Evolutionary conservation across 2,797 vertebrate genomes (phyloP).

Genomic region (Enteromius afrohamiltoni): DNA sequence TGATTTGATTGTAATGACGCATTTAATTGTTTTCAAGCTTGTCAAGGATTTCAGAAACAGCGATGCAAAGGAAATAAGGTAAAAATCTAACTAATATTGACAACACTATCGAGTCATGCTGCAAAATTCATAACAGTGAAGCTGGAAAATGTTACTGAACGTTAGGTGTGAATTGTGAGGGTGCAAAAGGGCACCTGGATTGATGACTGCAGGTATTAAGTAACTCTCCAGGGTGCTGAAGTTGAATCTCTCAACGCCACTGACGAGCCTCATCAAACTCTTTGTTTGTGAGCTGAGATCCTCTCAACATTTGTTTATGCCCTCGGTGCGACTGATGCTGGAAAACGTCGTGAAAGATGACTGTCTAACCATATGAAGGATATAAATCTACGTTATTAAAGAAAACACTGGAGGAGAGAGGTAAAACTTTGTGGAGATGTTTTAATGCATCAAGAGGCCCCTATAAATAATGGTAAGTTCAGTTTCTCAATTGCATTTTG

Average conservation of each 20-base stretch:
- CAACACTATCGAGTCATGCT: not conserved
- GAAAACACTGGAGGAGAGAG: not conserved
- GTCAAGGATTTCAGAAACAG: slow-evolving; percentile 11
- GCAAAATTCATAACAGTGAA: slow-evolving; percentile 7
- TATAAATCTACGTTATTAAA: not conserved
- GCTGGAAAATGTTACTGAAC: slow-evolving; percentile 22
- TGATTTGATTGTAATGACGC: not conserved
- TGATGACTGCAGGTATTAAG: slow-evolving; percentile 69
- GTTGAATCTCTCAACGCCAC: slow-evolving; percentile 65
- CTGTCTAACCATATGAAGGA: not conserved
- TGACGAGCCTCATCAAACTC: slow-evolving; percentile 37
- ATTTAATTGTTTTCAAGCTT: not conserved
- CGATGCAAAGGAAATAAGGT: not conserved
- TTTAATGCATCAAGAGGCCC: not conserved
- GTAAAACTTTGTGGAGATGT: not conserved
- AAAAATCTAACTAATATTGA: not conserved
- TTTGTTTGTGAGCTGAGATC: slow-evolving; percentile 35
- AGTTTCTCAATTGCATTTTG: not conserved
- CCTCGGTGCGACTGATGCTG: not conserved
- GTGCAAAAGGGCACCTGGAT: slow-evolving; percentile 60
- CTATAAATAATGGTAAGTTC: slow-evolving; percentile 47
- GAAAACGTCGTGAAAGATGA: slow-evolving; percentile 8
- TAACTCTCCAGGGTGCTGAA: slow-evolving; percentile 85
- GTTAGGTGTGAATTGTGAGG: slow-evolving; percentile 29
- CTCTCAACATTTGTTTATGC: slow-evolving; percentile 12